These are phyloP conservation scores for Crypturellus undulatus DNA, from an alignment of 2,113 vertebrate species.

Conservation along the genomic window DNA sequence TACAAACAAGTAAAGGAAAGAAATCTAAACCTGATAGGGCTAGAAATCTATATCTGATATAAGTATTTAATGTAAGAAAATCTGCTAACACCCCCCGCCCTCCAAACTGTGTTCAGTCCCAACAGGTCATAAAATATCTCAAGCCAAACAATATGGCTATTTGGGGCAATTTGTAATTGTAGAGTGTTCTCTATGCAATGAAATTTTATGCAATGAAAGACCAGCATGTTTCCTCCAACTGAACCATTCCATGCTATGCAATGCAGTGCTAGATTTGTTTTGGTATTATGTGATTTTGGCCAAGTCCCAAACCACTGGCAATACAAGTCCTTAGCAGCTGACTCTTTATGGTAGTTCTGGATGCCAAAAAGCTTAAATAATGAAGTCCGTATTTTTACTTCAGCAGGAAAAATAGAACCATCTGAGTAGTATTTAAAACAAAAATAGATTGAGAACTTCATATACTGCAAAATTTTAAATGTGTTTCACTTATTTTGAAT, in stretches of 20 bases:
- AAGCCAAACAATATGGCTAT: background rate
- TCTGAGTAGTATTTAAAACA: constrained; percentile 47
- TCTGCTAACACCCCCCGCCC: background rate
- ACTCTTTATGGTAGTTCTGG: constrained; percentile 55
- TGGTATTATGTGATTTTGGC: constrained; percentile 44
- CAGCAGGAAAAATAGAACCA: constrained; percentile 55
- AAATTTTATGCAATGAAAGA: background rate
- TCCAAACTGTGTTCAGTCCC: background rate
- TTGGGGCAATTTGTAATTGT: background rate
- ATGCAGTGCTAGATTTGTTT: constrained; percentile 8
- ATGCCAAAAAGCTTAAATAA: constrained; percentile 56
- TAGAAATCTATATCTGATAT: background rate
- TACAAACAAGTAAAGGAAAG: background rate
- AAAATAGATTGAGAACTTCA: constrained; percentile 36
- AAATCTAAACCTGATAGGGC: background rate
- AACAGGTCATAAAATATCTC: background rate
- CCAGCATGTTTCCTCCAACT: background rate
- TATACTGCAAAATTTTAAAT: constrained; percentile 47
- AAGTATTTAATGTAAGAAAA: background rate
- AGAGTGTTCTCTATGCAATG: background rate
- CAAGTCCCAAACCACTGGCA: constrained; percentile 43
- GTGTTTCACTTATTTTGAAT: constrained; percentile 22
- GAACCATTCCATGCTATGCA: background rate
- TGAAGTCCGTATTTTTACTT: constrained; percentile 13
- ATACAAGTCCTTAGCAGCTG: constrained; percentile 39